A percentile compares a stretch with the other conserved stretches of the same genome.
Evolutionary conservation across 2,888 invertebrate species (phyloP).

Genomic region (Tetheella fluctuosa): DNA sequence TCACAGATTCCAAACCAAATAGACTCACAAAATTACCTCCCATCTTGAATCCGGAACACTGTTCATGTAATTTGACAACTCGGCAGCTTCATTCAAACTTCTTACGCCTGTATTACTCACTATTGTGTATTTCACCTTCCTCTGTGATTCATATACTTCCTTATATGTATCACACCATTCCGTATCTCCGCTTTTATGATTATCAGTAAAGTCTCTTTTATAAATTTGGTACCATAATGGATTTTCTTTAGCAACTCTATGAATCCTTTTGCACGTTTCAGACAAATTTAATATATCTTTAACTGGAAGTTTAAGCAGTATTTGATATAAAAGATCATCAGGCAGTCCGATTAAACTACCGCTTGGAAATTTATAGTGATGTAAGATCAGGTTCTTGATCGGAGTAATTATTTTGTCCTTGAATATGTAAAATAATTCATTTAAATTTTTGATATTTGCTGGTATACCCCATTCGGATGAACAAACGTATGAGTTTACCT

Average conservation of each 20-base stretch:
- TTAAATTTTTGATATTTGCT: slow-evolving; percentile 32
- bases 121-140: slow-evolving; percentile 19
- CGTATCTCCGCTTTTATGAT: slow-evolving; percentile 28
- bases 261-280: slow-evolving; percentile 45
- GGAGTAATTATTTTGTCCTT: slow-evolving; percentile 46
- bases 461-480: slow-evolving; percentile 41
- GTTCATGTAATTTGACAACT: slow-evolving; percentile 32
- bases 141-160: slow-evolving; percentile 33
- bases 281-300: slow-evolving; percentile 45
- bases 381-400: slow-evolving; percentile 44
- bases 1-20: slow-evolving; percentile 12
- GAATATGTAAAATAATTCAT: slow-evolving; percentile 33
- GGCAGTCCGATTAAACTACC: slow-evolving; percentile 48
- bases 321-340: slow-evolving; percentile 40
- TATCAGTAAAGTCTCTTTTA: slow-evolving; percentile 47
- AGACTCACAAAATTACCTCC: slow-evolving; percentile 45
- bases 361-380: slow-evolving; percentile 38
- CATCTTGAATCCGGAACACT: slow-evolving; percentile 35
- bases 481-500: slow-evolving; percentile 32
- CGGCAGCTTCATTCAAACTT: slow-evolving; percentile 27
- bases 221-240: slow-evolving; percentile 48
- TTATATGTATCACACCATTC: slow-evolving; percentile 43
- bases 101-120: slow-evolving; percentile 20
- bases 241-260: slow-evolving; percentile 41
- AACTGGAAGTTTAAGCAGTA: slow-evolving; percentile 42